Conservation (phyloP, 2,888 invertebrate genomes). For the Dicycla oo region DNA sequence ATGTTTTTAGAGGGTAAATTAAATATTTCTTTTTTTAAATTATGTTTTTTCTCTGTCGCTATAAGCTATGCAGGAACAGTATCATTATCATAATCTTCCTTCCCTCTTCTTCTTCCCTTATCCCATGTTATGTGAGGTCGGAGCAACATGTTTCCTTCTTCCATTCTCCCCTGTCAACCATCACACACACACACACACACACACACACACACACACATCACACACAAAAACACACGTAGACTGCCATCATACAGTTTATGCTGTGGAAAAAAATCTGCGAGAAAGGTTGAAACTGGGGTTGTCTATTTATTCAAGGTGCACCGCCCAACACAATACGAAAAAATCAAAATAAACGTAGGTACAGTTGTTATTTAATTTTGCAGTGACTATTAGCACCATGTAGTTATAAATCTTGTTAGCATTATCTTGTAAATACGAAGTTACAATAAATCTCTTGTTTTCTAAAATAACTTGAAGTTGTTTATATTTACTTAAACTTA, state of each 20-base stretch:
- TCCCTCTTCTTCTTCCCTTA: neutral
- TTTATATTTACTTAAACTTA: constrained; percentile 38
- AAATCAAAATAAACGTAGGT: neutral
- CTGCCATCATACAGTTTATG: neutral
- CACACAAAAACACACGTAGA: neutral
- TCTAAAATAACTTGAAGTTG: constrained; percentile 36
- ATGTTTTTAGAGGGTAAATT: neutral
- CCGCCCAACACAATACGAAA: neutral
- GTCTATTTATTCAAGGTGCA: no score
- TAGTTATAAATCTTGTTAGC: constrained; percentile 2
- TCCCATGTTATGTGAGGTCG: no score
- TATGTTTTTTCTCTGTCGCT: neutral
- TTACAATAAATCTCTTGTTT: constrained; percentile 28
- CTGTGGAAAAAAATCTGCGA: neutral
- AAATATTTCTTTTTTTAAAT: neutral
- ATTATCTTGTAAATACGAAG: neutral
- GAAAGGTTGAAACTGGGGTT: neutral
- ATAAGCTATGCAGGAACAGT: neutral
- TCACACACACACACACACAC: no score
- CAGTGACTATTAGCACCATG: neutral
- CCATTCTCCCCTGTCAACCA: neutral
- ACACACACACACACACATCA: no score
- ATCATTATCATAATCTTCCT: neutral
- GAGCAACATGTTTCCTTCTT: neutral
- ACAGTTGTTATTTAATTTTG: neutral